These are phyloP conservation scores for Microchrysa polita DNA, from an alignment of 2,888 invertebrate species.

Conservation along the genomic window DNA sequence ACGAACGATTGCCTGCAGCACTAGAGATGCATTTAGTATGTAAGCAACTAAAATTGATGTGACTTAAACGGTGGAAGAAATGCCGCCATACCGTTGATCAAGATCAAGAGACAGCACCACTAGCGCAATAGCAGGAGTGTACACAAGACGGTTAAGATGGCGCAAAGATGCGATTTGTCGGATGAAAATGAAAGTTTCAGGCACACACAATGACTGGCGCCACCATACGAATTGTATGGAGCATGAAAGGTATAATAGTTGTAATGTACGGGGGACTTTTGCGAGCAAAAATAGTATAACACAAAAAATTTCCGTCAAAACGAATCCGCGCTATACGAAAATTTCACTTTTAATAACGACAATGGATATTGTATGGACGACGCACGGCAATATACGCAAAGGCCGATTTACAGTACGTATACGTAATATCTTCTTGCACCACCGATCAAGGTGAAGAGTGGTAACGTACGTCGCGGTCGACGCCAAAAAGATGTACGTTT, in stretches of 20 bases:
- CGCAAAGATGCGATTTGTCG: conserved; percentile 23
- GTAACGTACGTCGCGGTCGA: conserved; percentile 23
- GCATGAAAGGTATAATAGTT: conserved; percentile 30
- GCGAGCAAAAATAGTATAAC: conserved; percentile 27
- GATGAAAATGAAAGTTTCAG: conserved; percentile 44
- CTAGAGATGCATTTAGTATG: conserved; percentile 34
- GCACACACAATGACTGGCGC: conserved; percentile 29
- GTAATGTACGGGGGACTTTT: neutral
- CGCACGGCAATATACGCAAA: conserved; percentile 40
- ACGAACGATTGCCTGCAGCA: conserved; percentile 12
- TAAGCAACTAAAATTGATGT: conserved; percentile 3
- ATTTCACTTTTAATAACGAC: conserved; percentile 46
- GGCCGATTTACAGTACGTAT: conserved; percentile 38
- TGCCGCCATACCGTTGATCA: conserved; percentile 7
- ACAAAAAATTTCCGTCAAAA: conserved; percentile 38
- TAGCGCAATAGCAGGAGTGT: no score
- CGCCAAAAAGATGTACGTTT: neutral
- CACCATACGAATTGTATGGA: conserved; percentile 27
- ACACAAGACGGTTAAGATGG: conserved; percentile 29
- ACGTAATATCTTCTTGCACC: conserved; percentile 41
- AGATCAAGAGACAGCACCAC: neutral
- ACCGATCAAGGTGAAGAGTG: conserved; percentile 45
- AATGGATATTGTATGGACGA: no score
- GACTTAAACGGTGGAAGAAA: conserved; percentile 7
- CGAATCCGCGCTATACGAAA: conserved; percentile 38